These are phyloP conservation scores for Akabosia matsudoensis DNA, from an alignment of 1,140 invertebrate species.

Conservation along the genomic window DNA sequence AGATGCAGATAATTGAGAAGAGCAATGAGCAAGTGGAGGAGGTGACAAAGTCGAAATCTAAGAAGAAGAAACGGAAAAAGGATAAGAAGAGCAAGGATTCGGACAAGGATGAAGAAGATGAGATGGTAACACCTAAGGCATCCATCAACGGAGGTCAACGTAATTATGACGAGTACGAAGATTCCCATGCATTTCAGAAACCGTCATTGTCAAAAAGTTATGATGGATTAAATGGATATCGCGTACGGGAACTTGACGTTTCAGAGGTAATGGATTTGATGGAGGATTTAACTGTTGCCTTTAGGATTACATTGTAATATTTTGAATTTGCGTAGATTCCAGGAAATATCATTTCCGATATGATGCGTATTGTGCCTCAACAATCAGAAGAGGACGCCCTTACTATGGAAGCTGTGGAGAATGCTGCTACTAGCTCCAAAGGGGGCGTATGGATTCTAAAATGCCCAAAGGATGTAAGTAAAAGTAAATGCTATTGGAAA, in stretches of 20 bases:
- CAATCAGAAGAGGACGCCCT: background rate
- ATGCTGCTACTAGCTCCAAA: conserved; percentile 1
- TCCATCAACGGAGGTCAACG: no score
- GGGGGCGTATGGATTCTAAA: conserved; percentile 41
- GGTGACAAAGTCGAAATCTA: background rate
- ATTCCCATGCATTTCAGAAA: no score
- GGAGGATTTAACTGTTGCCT: background rate
- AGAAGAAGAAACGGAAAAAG: background rate
- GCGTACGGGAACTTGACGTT: background rate
- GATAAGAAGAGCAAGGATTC: no score
- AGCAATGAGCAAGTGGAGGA: background rate
- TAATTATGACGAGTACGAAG: no score
- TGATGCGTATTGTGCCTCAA: background rate
- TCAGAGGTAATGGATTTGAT: background rate
- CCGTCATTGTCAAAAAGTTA: background rate
- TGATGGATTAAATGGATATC: background rate
- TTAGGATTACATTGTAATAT: background rate
- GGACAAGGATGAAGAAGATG: no score
- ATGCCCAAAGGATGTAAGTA: conserved; percentile 40
- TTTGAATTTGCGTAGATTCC: conserved; percentile 21
- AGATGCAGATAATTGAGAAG: background rate
- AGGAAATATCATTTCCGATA: background rate
- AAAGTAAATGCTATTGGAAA: background rate
- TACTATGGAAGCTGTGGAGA: conserved; percentile 31
- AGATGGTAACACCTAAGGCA: no score